Percentiles rank a stretch among this genome's conserved stretches.
Evolutionary conservation across 2,797 vertebrate genomes (phyloP).

Genomic region (Octomys mimax): DNA sequence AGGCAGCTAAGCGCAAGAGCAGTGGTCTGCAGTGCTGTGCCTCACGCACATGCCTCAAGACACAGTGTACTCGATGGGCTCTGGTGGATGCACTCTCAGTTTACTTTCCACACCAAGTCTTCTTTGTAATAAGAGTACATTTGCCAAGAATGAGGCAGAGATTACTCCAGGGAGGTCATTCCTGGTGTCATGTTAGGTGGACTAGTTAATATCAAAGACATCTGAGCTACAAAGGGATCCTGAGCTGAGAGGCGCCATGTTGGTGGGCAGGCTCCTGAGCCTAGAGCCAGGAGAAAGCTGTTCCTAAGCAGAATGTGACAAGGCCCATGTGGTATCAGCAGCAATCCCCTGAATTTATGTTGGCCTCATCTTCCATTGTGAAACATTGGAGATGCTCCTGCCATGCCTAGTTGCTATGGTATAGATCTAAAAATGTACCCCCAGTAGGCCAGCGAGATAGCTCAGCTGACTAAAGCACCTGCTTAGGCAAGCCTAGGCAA

Average conservation of each 20-base stretch:
- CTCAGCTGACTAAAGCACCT: too few relatives aligned
- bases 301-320: not conserved
- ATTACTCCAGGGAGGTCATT: not conserved
- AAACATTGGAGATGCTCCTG: not conserved
- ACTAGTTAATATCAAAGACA: not conserved
- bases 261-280: not conserved
- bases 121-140: not conserved
- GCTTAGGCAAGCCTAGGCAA: too few relatives aligned
- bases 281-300: not conserved
- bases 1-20: too few relatives aligned
- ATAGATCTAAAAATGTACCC: not conserved
- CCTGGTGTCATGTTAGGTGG: not conserved
- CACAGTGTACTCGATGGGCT: not conserved
- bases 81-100: not conserved
- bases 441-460: too few relatives aligned
- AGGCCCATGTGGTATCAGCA: not conserved
- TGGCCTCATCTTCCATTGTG: not conserved
- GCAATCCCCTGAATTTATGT: not conserved
- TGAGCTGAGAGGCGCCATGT: not conserved
- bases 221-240: not conserved
- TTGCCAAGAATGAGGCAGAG: not conserved
- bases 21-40: too few relatives aligned
- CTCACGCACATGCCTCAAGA: accelerated
- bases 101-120: not conserved
- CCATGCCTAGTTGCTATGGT: not conserved